These are phyloP conservation scores for Anguilla japonica DNA, from an alignment of 2,113 vertebrate genomes.

Conservation along the genomic window DNA sequence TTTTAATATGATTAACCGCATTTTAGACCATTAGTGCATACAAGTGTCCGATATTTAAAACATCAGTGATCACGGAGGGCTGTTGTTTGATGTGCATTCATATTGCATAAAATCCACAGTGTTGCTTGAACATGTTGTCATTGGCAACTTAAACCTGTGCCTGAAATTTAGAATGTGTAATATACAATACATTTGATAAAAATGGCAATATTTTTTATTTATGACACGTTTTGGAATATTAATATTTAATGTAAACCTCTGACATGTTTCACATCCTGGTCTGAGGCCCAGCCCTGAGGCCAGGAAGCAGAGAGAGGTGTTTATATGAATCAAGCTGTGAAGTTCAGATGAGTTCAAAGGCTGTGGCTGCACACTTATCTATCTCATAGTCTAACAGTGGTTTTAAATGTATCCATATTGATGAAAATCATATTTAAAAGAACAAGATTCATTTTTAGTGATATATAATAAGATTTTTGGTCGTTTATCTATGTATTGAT, in stretches of 20 bases:
- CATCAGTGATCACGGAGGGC: not conserved
- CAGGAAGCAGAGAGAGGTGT: too few relatives aligned
- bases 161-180: not conserved
- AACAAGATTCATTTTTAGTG: not conserved
- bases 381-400: not conserved
- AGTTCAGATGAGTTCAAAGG: not conserved
- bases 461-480: not conserved
- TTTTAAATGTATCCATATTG: not conserved
- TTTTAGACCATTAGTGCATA: not conserved
- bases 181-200: slow-evolving; percentile 15
- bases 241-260: not conserved
- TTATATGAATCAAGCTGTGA: not conserved
- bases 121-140: not conserved
- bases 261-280: not conserved
- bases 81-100: not conserved
- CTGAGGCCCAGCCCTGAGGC: not conserved
- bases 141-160: not conserved
- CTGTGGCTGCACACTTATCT: not conserved
- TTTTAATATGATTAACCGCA: not conserved
- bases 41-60: not conserved
- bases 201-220: slow-evolving; percentile 18
- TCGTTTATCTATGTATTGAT: not conserved
- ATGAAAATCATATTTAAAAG: not conserved
- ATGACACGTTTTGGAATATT: slow-evolving; percentile 27
- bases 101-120: not conserved